Percentiles rank a stretch among this genome's conserved stretches.
Conservation (phyloP, 2,888 invertebrate genomes). For the Sinopyrophorus schimmeli region DNA sequence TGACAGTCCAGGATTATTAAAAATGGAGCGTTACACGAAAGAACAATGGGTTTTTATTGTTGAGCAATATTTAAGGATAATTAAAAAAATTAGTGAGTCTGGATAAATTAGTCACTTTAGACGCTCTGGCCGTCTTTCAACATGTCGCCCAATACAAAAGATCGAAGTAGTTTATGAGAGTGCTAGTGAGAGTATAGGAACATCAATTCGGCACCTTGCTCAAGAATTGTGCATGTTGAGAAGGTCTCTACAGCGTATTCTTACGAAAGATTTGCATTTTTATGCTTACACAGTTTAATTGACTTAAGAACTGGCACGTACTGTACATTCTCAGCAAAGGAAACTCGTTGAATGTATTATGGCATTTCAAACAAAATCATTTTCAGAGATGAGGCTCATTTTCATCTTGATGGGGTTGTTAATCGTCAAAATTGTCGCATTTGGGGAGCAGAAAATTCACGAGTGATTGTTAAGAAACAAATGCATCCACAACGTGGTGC, state of each 20-base stretch:
- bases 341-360: slow-evolving; percentile 3
- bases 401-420: too few relatives aligned
- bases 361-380: background rate
- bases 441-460: too few relatives aligned
- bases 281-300: slow-evolving; percentile 1
- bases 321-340: background rate
- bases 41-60: too few relatives aligned
- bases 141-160: background rate
- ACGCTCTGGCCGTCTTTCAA: too few relatives aligned
- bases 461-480: slow-evolving; percentile 1
- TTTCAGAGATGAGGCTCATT: too few relatives aligned
- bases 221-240: slow-evolving; percentile 1
- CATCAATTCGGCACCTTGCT: background rate
- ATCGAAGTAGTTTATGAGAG: background rate
- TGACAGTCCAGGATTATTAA: too few relatives aligned
- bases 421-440: too few relatives aligned
- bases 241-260: slow-evolving; percentile 4
- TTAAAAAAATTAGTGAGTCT: background rate
- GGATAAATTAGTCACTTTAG: slow-evolving; percentile 1
- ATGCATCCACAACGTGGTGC: slow-evolving; percentile 5
- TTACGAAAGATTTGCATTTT: slow-evolving; percentile 1
- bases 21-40: too few relatives aligned
- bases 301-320: background rate
- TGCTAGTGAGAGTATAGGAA: background rate
- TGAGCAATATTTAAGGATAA: too few relatives aligned